Evolutionary conservation across 2,113 vertebrate species (phyloP), one percentile per base, ranked within the genome.

Genomic region (Polyodon spathula): DNA sequence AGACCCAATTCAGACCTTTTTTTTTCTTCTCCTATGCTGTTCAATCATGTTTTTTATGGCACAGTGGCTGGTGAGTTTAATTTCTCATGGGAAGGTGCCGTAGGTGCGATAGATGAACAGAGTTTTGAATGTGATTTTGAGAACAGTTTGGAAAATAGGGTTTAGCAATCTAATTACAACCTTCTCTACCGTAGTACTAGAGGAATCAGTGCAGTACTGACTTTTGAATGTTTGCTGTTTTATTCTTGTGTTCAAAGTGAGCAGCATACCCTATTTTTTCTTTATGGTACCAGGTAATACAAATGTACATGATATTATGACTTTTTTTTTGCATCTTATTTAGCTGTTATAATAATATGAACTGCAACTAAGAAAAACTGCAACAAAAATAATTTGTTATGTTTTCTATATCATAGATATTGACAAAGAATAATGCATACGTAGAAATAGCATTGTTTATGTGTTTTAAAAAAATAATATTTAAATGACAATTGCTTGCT

Each of bases 91-190:
- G 56, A 65, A 52, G 27, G 60, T 71, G 66, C 53, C 59, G 67
- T 51, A 71, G 55, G 48, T 39, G 51, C 62, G 56, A 40, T 60
- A 63, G 41, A 8, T 71, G 64, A 74, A 62, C 64, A 46, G 58
- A 40, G 43, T 75, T 76, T 72, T 0, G 66, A 60, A 54, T 69
- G 69, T 71, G 62, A 71, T 72, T 75, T 74, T 69, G 56, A 67
- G 60, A 75, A 61, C 48, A 69, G 54, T 58, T 72, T 71, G 63
- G 67, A 75, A 65, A 60, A 48, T 53, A 61, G 37, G 42, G 60
- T 68, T 77, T 68, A 62, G 66, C 52, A 75, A 63, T 66, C 52
- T 73, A 75, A 70, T 70, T 72, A 74, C 17, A 60, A 37, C 68
- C 56, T 64, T 74, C 60, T 72, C 56, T 65, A 43, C 70, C 52